Evolutionary conservation across 2,113 vertebrate species (phyloP), one percentile per base, ranked within the genome.

Genomic region (Pachypanchax playfairii): DNA sequence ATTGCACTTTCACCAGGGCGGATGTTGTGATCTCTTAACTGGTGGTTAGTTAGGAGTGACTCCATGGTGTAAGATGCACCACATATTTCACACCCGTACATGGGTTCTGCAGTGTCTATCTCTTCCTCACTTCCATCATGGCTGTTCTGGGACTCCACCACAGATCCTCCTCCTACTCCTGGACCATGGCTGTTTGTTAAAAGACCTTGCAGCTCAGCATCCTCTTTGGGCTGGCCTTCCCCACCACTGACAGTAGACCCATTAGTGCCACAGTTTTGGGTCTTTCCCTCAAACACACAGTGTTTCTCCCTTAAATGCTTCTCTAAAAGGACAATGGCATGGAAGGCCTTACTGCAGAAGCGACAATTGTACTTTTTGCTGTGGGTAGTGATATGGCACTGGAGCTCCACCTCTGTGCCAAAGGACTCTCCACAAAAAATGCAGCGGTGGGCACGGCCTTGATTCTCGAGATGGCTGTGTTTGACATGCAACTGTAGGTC

Each of bases 11-110:
- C 97, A 20, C 97, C 97, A 0, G 97, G 97, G 41, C 96, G 92
- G 83, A 99, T 99, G 73, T 99, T 99, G 90, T 99, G 97, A 85
- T 99, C 97, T 57, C 97, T 93, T 50, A 98, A 91, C 83, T 97
- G 97, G 84, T 99, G 97, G 77, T 99, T 99, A 58, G 96, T 95
- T 70, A 99, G 89, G 29, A 99, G 94, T 0, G 97, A 96, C 39
- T 99, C 97, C 97, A 99, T 99, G 2, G 97, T 99, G 79, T 99
- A 99, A 31, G 97, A 97, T 0, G 97, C 97, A 22, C 97, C 97
- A 1, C 97, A 99, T 77, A 99, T 99, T 80, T 99, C 97, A 41
- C 97, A 99, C 14, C 93, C 92, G 3, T 94, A 98, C 97, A 99
- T 97, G 26, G 97, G 95, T 36, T 99, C 97, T 1, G 95, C 95